Evolutionary conservation across 2,797 vertebrate genomes (phyloP).

Genomic region (Acropternis orthonyx): DNA sequence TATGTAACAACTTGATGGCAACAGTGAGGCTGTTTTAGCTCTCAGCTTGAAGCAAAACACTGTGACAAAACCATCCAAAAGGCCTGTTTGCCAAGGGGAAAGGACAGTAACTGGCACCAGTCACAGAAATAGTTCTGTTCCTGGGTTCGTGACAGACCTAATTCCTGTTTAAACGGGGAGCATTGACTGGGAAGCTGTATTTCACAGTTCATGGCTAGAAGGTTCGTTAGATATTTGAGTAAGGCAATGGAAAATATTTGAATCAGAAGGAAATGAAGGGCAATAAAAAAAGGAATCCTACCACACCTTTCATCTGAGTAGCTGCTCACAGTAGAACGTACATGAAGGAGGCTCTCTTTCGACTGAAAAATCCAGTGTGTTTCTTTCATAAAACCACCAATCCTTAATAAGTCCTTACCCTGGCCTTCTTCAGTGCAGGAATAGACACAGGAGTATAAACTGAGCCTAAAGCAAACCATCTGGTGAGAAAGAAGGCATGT

Average conservation of each 20-base stretch:
- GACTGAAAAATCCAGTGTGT: background rate
- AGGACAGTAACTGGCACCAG: background rate
- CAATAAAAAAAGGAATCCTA: slow-evolving; percentile 5
- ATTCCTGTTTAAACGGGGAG: background rate
- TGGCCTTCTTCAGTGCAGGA: background rate
- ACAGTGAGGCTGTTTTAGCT: background rate
- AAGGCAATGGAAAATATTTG: slow-evolving; percentile 27
- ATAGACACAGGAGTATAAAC: accelerated
- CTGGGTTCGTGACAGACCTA: background rate
- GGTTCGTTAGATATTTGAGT: background rate
- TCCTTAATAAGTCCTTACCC: background rate
- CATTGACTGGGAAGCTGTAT: background rate
- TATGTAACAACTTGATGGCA: background rate
- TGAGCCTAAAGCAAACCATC: background rate
- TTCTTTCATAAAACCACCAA: background rate
- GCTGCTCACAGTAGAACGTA: background rate
- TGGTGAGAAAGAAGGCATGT: background rate
- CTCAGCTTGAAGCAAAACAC: background rate
- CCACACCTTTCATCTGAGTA: background rate
- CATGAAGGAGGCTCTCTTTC: background rate
- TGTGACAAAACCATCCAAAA: background rate
- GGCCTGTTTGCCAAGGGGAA: background rate
- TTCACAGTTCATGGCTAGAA: background rate
- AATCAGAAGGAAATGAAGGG: slow-evolving; percentile 22
- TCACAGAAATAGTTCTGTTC: background rate